These are phyloP conservation scores for Listronotus oregonensis DNA, from an alignment of 1,140 invertebrate species.

Conservation along the genomic window DNA sequence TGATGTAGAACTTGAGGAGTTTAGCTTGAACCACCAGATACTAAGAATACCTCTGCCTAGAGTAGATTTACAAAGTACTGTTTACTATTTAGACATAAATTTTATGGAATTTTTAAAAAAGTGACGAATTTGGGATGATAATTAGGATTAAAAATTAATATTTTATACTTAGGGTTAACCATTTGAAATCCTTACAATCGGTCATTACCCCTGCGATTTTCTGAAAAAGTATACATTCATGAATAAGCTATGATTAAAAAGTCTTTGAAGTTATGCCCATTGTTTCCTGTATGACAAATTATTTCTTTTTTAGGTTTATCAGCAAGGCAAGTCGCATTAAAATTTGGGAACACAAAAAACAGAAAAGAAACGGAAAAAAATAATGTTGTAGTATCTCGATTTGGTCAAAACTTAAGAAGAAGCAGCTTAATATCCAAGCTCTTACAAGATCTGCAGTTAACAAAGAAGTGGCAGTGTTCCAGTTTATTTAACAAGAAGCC, in stretches of 20 bases:
- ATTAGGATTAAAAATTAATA: too few relatives aligned
- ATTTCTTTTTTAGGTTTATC: conserved; percentile 24
- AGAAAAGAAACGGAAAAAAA: conserved; percentile 24
- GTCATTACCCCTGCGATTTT: too few relatives aligned
- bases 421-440: conserved; percentile 10
- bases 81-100: neutral
- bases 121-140: too few relatives aligned
- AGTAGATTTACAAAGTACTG: conserved; percentile 25
- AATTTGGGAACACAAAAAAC: conserved; percentile 23
- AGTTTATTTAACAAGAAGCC: neutral
- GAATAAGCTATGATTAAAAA: too few relatives aligned
- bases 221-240: too few relatives aligned
- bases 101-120: too few relatives aligned
- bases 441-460: conserved; percentile 5
- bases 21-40: conserved; percentile 27
- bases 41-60: conserved; percentile 29
- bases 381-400: conserved; percentile 23
- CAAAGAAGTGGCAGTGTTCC: neutral
- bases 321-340: conserved; percentile 14
- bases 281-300: too few relatives aligned
- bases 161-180: too few relatives aligned
- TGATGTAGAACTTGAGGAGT: conserved; percentile 21
- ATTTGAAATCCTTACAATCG: too few relatives aligned
- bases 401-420: conserved; percentile 29
- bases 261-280: too few relatives aligned